Conservation (phyloP, 2,797 vertebrate species). For the Gymnoscopelus braueri region DNA sequence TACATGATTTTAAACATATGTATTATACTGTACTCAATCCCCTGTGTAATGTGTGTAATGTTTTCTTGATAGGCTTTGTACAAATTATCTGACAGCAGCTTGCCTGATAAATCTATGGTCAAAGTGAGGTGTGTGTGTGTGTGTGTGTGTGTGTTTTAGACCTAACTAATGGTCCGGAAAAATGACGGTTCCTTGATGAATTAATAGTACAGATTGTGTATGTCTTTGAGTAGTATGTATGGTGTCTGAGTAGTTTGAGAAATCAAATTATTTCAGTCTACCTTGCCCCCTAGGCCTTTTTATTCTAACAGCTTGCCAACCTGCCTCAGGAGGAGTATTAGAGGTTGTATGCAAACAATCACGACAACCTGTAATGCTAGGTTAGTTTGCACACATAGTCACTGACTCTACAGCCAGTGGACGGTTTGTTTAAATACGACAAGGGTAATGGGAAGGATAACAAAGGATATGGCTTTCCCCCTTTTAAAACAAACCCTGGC, state of each 20-base stretch:
- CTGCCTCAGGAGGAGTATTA: constrained; percentile 1
- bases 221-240: constrained; percentile 1
- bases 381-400: constrained; percentile 25
- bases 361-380: constrained; percentile 11
- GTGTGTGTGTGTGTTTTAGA: neutral
- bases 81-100: neutral
- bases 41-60: no score
- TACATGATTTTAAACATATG: neutral
- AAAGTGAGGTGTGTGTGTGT: neutral
- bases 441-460: constrained; percentile 6
- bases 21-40: neutral
- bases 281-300: neutral
- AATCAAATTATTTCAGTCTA: neutral
- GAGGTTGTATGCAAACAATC: constrained; percentile 26
- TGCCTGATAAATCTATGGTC: neutral
- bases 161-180: neutral
- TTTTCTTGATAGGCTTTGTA: no score
- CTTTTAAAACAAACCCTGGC: no score
- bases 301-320: constrained; percentile 10
- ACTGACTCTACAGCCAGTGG: constrained; percentile 1
- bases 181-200: neutral
- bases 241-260: neutral
- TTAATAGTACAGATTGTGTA: neutral
- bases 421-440: constrained; percentile 31
- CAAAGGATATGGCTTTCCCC: no score